Evolutionary conservation across 2,888 invertebrate species (phyloP).

Genomic region (Nematopogon swammerdamellus): DNA sequence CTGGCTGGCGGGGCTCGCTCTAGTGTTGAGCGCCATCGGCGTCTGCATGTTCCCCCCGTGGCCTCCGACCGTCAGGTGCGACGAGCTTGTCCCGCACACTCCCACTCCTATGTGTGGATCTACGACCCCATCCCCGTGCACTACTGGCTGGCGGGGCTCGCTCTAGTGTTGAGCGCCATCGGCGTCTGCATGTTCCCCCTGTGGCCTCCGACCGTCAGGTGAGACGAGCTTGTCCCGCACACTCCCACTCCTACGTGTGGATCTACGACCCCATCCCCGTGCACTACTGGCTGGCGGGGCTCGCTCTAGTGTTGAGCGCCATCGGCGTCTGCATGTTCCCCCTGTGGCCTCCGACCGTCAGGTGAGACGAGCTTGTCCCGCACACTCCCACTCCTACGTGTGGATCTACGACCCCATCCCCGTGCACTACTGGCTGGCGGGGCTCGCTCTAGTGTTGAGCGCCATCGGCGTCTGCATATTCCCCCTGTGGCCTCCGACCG

Average conservation of each 20-base stretch:
- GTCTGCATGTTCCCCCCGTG: constrained; percentile 99
- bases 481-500: too few relatives aligned
- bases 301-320: constrained; percentile 84
- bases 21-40: constrained; percentile 88
- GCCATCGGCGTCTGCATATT: too few relatives aligned
- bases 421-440: too few relatives aligned
- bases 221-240: constrained; percentile 59
- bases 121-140: constrained; percentile 95
- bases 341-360: constrained; percentile 94
- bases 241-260: too few relatives aligned
- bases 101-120: constrained; percentile 72
- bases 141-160: constrained; percentile 89
- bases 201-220: constrained; percentile 19
- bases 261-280: constrained; percentile 95
- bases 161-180: constrained; percentile 56
- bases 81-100: neutral
- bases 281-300: constrained; percentile 90
- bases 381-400: too few relatives aligned
- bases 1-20: constrained; percentile 89
- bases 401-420: too few relatives aligned
- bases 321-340: constrained; percentile 98
- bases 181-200: neutral
- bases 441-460: too few relatives aligned
- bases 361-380: constrained; percentile 45
- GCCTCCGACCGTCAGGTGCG: constrained; percentile 85